Evolutionary conservation across 2,113 vertebrate species (phyloP), one percentile per base, ranked within the genome.

Genomic region (Phrynocephalus versicolor): DNA sequence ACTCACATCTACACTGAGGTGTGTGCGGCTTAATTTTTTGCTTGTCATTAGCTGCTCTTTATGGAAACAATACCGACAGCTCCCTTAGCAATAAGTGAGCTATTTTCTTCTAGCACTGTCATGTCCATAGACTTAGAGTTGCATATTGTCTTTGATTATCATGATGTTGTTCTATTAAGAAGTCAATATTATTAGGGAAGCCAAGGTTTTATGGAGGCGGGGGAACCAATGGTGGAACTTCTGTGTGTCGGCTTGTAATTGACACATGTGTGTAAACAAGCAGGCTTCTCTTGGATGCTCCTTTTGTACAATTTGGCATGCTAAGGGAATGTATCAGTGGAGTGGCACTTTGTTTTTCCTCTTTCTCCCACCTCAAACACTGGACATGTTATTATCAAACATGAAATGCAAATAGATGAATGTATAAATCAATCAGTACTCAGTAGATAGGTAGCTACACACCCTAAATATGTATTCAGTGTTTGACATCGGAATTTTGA

Each of bases 221-320:
- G 33, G 27, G 6, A 7, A 64, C n/a, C 21, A 39, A 51, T 58
- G 5, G 37, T 45, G 1, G n/a, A 16, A 73, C 14, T 37, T 30
- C 14, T 62, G 2, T 27, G 9, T 62, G 35, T n/a, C 15, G n/a
- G 8, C 6, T 10, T 25, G n/a, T 69, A 39, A 77, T 21, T 62
- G 1, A 18, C 12, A 41, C n/a, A 23, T 33, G 7, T 45, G 25
- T 35, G 6, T 41, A 72, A 60, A 45, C n/a, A 64, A 18, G 30
- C 37, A 62, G 41, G 37, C 6, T 19, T 67, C 3, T 81, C 30
- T 37, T 27, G 19, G 13, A 41, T 37, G 60, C 8, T 64, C 14
- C 23, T 33, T 67, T 30, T 33, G 0, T 0, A 15, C 37, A 57
- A 0, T 1, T 64, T 1, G 19, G 3, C 7, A 58, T 21, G n/a